Conservation (phyloP, 2,113 vertebrate genomes). For the Pipra filicauda region DNA sequence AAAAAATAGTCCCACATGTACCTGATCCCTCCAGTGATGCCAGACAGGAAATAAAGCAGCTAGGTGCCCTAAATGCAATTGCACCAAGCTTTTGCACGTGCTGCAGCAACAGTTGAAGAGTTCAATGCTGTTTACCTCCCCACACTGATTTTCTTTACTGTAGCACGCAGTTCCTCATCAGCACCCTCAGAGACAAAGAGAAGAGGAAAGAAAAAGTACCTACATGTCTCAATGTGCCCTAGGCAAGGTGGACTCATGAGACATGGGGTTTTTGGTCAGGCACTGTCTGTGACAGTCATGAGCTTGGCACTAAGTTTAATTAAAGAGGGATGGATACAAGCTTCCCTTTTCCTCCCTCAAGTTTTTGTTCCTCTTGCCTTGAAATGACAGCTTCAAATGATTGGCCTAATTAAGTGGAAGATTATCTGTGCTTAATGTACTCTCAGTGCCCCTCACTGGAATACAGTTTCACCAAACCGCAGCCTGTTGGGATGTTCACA, state of each 20-base stretch:
- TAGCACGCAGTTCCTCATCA: neutral
- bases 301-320: neutral
- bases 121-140: neutral
- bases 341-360: neutral
- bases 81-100: neutral
- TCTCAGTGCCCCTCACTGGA: neutral
- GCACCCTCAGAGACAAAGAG: neutral
- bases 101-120: neutral
- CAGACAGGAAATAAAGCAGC: conserved; percentile 20
- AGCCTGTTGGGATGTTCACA: neutral
- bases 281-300: neutral
- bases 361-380: neutral
- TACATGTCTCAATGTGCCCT: neutral
- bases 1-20: neutral
- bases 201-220: neutral
- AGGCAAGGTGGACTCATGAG: fast-evolving
- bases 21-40: neutral
- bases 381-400: neutral
- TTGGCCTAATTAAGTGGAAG: neutral
- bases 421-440: neutral
- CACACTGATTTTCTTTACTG: neutral
- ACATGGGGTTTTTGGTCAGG: neutral
- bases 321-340: neutral
- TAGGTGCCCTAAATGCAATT: neutral
- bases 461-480: fast-evolving